Conservation (phyloP, 2,797 vertebrate genomes). For the Threskiornis aethiopicus region DNA sequence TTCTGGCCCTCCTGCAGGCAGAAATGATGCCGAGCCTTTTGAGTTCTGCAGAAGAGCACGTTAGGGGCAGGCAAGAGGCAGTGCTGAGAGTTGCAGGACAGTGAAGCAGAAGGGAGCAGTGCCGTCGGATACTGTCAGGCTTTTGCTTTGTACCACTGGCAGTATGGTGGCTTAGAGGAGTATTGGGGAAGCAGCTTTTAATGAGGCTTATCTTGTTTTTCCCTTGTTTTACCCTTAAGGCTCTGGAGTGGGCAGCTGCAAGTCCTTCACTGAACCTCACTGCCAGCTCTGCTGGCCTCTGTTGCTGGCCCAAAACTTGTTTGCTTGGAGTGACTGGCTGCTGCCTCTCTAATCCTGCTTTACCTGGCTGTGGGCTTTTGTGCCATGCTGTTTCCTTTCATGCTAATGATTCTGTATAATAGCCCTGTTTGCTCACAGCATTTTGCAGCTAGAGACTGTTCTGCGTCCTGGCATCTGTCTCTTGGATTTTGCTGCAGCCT, state of each 20-base stretch:
- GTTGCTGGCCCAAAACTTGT: not conserved
- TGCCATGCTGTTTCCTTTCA: not conserved
- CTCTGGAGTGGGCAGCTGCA: not conserved
- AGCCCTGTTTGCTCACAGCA: not conserved
- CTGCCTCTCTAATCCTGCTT: not conserved
- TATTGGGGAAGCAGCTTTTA: not conserved
- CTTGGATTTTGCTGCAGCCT: not conserved
- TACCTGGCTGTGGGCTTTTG: not conserved
- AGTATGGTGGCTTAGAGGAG: not conserved
- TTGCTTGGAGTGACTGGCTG: not conserved
- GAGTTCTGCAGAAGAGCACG: not conserved
- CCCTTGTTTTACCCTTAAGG: not conserved
- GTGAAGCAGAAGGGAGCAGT: not conserved
- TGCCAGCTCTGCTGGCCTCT: not conserved
- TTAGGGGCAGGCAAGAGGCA: not conserved
- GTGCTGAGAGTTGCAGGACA: not conserved
- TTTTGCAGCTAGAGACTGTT: not conserved
- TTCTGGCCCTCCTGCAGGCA: not conserved
- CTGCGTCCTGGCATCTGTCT: not conserved
- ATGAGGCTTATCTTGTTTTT: not conserved
- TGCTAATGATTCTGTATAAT: not conserved
- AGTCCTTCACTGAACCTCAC: not conserved
- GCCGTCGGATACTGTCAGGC: fast-evolving
- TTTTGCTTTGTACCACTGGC: not conserved
- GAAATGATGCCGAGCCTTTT: not conserved